Evolutionary conservation across 2,888 invertebrate species (phyloP), one percentile per base, ranked within the genome.

Genomic region (Zaprionus bogoriensis): DNA sequence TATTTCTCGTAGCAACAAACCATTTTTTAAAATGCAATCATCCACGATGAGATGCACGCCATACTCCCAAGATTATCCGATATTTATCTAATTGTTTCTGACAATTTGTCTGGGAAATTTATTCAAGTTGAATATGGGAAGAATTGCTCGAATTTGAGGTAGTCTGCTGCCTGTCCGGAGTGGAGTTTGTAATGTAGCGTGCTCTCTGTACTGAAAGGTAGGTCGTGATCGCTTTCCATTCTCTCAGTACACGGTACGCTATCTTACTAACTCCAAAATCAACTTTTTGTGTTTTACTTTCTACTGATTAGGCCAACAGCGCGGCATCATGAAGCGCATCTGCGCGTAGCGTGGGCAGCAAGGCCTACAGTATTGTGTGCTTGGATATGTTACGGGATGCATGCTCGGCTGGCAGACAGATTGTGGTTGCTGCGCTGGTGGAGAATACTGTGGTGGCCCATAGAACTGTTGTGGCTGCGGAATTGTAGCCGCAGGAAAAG

Each of bases 241-340:
- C 9, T 2, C 5, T 1, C 20, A 61, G 55, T 67, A 66, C 59
- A 62, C 4, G 57, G 60, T 50, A 61, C 77, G 83, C 36, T 75
- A 86, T 59, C 9, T 48, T 57, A 67, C 58, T 20, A 67, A 53
- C 64, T 41, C 46, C 9, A 10, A 12, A 4, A n/a, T 9, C n/a
- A 22, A 9, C 9, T 10, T 38, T 7, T 3, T 17, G 2, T 12
- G 14, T 10, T 3, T 27, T 6, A 6, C 14, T 5, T 32, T 32
- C 23, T 50, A 60, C 19, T 47, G 36, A 22, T 53, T 30, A n/a
- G 44, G 61, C 87, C 87, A 87, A 52, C 47, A 61, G 23, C 62
- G 78, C 39, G 87, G 85, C 85, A 87, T 67, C 74, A 67, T 74
- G 39, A 57, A 77, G 0, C 57, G 62, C 79, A 79, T 84, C 39